Evolutionary conservation across 2,797 vertebrate species (phyloP), one percentile per base, ranked within the genome.

Genomic region (Catamblyrhynchus diadema): DNA sequence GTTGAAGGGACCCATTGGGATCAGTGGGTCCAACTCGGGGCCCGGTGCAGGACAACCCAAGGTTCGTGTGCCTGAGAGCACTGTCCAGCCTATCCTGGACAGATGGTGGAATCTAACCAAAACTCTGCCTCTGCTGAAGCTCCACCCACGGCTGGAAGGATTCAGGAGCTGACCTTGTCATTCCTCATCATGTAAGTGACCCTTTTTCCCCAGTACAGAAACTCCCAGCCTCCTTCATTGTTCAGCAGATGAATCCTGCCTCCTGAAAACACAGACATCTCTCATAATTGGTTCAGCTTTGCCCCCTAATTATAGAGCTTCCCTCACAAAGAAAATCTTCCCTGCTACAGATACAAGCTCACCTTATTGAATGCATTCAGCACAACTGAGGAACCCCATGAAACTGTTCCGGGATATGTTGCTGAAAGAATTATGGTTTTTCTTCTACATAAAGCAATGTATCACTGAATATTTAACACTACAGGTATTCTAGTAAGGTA

Each of bases 21-120:
- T 48, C 35, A 23, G 7, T 0, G 0, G 42, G 12, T 54, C 18
- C 22, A 32, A 0, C 4, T 41, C 47, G 3, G 1, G 12, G 21
- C 30, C 25, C 62, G 48, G 27, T 2, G 2, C 41, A 21, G 56
- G 11, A 12, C 41, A 54, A 7, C 23, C 11, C 42, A 42, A n/a
- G 19, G 24, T 9, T 62, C 23, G 0, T 10, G 13, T 24, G 19
- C 16, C 54, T 37, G 42, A n/a, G 42, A 48, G 27, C 15, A 28
- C n/a, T 10, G 10, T 37, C 13, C 23, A 20, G 6, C 50, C 81
- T 17, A 23, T 35, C 12, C 11, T 30, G 37, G 14, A 18, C 7
- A 30, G 21, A 17, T 28, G 8, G 16, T 35, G 25, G 28, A 70
- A 81, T 59, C 33, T 47, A 16, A 77, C 17, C 3, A 41, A 61